phyloP scores from a whole-genome alignment of 1,140 invertebrate genomes.

The Drosophila arawakana region DNA sequence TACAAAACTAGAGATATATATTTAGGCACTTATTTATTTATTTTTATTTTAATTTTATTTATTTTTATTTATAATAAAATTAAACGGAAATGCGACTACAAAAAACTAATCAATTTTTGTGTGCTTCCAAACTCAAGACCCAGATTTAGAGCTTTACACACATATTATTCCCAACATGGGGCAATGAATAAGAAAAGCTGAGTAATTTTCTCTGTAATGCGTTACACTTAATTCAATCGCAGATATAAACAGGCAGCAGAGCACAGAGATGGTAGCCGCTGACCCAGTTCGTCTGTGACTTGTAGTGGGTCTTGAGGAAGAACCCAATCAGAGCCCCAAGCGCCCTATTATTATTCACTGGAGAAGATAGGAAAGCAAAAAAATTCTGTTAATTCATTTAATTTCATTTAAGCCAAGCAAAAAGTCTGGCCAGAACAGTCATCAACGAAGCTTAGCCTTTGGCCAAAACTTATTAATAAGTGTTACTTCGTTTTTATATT shows the following conservation, averaged over 20 bases:
- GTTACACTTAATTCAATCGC: constrained; percentile 46
- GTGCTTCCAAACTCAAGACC: neutral
- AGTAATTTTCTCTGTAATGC: constrained; percentile 27
- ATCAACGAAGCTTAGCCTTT: constrained; percentile 33
- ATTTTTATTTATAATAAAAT: no score
- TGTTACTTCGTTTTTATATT: constrained; percentile 25
- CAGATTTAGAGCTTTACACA: neutral
- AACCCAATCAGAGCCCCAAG: constrained; percentile 3
- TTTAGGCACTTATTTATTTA: no score
- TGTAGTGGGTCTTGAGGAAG: constrained; percentile 17
- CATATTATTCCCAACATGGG: neutral
- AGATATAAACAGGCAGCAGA: constrained; percentile 20
- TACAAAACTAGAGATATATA: no score
- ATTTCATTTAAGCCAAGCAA: constrained; percentile 44
- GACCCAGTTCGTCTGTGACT: constrained; percentile 23
- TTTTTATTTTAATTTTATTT: no score
- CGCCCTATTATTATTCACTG: constrained; percentile 25
- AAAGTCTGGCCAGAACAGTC: constrained; percentile 21
- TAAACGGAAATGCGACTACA: no score
- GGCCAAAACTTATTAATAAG: constrained; percentile 43
- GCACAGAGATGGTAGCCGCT: constrained; percentile 16
- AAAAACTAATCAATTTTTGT: no score
- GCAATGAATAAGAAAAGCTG: constrained; percentile 17
- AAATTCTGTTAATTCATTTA: constrained; percentile 51
- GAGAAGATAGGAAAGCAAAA: constrained; percentile 4